phyloP scores from a whole-genome alignment of 2,888 invertebrate species.

The Dryobota labecula region DNA sequence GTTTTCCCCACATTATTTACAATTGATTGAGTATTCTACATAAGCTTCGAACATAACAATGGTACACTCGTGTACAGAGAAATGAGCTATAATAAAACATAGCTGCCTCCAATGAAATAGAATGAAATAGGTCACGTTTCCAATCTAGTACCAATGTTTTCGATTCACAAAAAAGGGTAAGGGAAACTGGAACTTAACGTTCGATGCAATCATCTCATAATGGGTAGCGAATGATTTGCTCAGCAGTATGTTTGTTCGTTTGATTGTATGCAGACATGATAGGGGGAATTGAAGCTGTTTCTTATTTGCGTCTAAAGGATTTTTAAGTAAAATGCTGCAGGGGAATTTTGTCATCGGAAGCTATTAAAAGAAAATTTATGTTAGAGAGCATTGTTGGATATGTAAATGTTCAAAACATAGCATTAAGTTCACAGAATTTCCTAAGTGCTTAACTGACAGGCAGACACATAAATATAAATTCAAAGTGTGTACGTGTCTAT shows the following conservation, averaged over 20 bases:
- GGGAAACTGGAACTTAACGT: conserved; percentile 49
- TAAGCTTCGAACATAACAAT: conserved; percentile 55
- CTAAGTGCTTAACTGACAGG: neutral
- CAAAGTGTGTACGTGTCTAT: conserved; percentile 17
- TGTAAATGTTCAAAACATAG: neutral
- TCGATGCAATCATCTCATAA: conserved; percentile 58
- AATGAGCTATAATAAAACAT: conserved; percentile 62
- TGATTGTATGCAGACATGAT: conserved; percentile 36
- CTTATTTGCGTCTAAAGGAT: conserved; percentile 7
- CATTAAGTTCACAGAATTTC: conserved; percentile 5
- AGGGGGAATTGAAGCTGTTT: neutral
- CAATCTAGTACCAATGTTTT: conserved; percentile 64
- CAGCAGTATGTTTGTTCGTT: conserved; percentile 31
- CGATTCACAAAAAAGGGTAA: conserved; percentile 60
- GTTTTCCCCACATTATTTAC: conserved; percentile 46
- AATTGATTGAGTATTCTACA: conserved; percentile 60
- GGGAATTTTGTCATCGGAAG: neutral
- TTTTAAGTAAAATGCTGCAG: neutral
- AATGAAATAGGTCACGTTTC: conserved; percentile 68
- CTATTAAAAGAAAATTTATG: neutral
- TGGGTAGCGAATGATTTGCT: conserved; percentile 52
- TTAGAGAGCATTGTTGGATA: neutral
- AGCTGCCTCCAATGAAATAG: conserved; percentile 58
- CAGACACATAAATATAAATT: conserved; percentile 21
- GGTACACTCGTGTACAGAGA: conserved; percentile 54